These are phyloP conservation scores for Tetanocera ferruginea DNA, from an alignment of 2,888 invertebrate genomes.

Conservation along the genomic window DNA sequence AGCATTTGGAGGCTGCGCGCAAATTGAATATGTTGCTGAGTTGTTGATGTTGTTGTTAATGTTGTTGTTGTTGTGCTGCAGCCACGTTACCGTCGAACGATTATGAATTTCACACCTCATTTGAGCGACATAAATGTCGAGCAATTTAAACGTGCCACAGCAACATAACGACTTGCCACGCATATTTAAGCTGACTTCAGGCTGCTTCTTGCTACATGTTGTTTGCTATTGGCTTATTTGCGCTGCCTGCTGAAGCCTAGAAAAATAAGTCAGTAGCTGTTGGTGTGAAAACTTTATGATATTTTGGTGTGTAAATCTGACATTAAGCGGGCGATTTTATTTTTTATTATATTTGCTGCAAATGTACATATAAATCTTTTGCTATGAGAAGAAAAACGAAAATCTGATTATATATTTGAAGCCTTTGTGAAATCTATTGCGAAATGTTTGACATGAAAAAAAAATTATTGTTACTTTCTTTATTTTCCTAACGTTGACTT, in stretches of 20 bases:
- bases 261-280: slow-evolving; percentile 15
- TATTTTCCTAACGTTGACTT: too few relatives aligned
- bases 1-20: slow-evolving; percentile 2
- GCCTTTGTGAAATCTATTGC: background rate
- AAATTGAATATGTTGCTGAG: background rate
- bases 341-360: slow-evolving; percentile 51
- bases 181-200: background rate
- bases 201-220: background rate
- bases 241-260: background rate
- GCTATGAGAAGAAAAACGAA: background rate
- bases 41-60: slow-evolving; percentile 22
- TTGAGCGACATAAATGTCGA: slow-evolving; percentile 28
- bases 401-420: background rate
- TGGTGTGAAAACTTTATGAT: background rate
- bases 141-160: slow-evolving; percentile 20
- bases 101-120: slow-evolving; percentile 42
- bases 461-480: background rate
- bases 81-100: slow-evolving; percentile 12
- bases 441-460: background rate
- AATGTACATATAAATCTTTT: background rate
- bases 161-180: slow-evolving; percentile 25
- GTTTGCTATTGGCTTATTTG: background rate
- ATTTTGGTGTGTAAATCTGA: slow-evolving; percentile 23
- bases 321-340: slow-evolving; percentile 63
- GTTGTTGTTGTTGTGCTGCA: background rate